These are phyloP conservation scores for Drosophila simulans DNA, from an alignment of 1,140 invertebrate species.

Conservation along the genomic window DNA sequence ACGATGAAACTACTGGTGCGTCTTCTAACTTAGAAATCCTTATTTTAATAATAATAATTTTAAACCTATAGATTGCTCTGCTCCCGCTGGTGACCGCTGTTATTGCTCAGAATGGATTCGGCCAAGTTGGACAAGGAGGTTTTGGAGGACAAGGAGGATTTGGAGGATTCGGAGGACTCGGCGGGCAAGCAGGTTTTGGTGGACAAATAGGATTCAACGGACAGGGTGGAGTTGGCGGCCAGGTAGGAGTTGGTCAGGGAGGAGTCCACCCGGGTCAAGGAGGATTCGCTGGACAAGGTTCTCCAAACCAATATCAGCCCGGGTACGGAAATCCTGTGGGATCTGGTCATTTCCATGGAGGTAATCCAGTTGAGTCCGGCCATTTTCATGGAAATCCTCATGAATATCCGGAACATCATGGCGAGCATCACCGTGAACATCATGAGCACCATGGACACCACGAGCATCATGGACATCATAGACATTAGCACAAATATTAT, in stretches of 20 bases:
- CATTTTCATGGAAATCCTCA: not conserved
- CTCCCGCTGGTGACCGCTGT: not conserved
- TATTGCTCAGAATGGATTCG: not conserved
- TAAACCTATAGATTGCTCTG: not conserved
- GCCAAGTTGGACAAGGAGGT: constrained; percentile 2
- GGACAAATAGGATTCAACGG: not conserved
- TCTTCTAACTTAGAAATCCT: not conserved
- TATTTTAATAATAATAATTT: not conserved
- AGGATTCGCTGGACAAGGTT: not conserved
- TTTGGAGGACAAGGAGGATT: not conserved
- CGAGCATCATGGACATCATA: not conserved
- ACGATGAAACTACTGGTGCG: constrained; percentile 9
- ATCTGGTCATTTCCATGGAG: not conserved
- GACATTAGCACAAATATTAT: not conserved
- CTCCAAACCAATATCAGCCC: not conserved
- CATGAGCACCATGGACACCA: constrained; percentile 1
- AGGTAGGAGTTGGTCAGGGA: not conserved
- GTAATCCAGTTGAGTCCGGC: not conserved
- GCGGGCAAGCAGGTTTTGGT: not conserved
- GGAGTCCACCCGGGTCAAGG: not conserved
- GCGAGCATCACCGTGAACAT: not conserved
- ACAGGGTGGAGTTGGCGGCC: not conserved
- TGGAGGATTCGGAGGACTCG: not conserved
- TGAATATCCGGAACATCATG: not conserved
- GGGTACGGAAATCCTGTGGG: not conserved